Conservation (phyloP, 2,113 vertebrate species). For the Ophiodon elongatus region DNA sequence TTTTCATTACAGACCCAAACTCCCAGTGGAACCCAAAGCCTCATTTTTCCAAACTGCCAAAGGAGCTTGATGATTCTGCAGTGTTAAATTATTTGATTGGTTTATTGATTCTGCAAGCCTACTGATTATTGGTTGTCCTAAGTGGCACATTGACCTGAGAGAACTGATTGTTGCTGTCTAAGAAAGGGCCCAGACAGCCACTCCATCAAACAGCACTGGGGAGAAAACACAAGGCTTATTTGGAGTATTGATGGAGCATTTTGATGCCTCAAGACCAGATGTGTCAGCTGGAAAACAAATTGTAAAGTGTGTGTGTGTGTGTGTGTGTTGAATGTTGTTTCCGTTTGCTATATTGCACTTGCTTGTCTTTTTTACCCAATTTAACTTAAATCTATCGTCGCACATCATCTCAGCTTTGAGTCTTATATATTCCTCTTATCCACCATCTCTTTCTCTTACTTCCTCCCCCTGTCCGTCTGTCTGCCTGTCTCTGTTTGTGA, state of each 20-base stretch:
- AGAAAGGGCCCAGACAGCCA: conserved; percentile 11
- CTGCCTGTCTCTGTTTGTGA: conserved; percentile 11
- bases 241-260: conserved; percentile 10
- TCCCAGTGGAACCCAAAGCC: conserved; percentile 49
- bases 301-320: not conserved
- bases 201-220: conserved; percentile 34
- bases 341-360: not conserved
- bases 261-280: not conserved
- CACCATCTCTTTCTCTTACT: conserved; percentile 6
- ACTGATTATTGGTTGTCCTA: conserved; percentile 57
- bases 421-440: not conserved
- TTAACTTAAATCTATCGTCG: not conserved
- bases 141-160: conserved; percentile 49
- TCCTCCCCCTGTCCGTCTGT: conserved; percentile 18
- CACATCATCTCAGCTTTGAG: conserved; percentile 1
- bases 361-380: not conserved
- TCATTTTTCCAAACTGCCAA: conserved; percentile 55
- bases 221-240: conserved; percentile 19
- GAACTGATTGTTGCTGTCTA: conserved; percentile 42
- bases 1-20: conserved; percentile 50
- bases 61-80: conserved; percentile 59
- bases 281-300: not conserved
- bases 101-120: conserved; percentile 64
- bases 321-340: not conserved
- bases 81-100: conserved; percentile 69